Evolutionary conservation across 2,888 invertebrate species (phyloP).

Genomic region (Hydrotaea diabolus): DNA sequence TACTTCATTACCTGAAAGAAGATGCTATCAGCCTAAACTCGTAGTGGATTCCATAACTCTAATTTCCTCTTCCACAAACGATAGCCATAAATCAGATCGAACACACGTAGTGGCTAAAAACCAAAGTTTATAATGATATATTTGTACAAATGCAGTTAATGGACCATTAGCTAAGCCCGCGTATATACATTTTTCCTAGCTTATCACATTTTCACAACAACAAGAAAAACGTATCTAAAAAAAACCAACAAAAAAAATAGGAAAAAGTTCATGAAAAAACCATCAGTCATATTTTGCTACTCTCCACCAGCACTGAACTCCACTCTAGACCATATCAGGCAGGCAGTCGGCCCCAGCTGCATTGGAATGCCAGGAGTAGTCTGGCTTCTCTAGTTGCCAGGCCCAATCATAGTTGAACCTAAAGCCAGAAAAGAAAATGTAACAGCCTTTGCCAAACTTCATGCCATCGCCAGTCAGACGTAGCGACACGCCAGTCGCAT

Average conservation of each 20-base stretch:
- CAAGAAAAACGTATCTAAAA: not conserved
- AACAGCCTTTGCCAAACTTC: not conserved
- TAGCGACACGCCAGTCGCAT: no score
- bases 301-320: not conserved
- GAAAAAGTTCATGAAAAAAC: constrained; percentile 28
- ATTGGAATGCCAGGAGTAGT: not conserved
- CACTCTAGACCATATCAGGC: not conserved
- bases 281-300: constrained; percentile 37
- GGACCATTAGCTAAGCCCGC: constrained; percentile 31
- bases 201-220: constrained; percentile 32
- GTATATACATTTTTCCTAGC: constrained; percentile 33
- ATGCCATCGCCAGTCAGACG: no score
- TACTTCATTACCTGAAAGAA: no score
- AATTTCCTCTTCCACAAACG: not conserved
- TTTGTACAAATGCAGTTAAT: constrained; percentile 43
- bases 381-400: not conserved
- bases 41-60: constrained; percentile 11
- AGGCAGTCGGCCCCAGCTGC: constrained; percentile 1
- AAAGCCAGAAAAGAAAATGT: constrained; percentile 6
- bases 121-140: constrained; percentile 28
- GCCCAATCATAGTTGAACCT: not conserved
- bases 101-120: not conserved
- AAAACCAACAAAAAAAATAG: no score
- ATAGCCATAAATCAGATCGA: not conserved
- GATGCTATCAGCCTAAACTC: not conserved